These are phyloP conservation scores for Ophthalmolycus amberensis DNA, from an alignment of 2,113 vertebrate species.

Conservation along the genomic window DNA sequence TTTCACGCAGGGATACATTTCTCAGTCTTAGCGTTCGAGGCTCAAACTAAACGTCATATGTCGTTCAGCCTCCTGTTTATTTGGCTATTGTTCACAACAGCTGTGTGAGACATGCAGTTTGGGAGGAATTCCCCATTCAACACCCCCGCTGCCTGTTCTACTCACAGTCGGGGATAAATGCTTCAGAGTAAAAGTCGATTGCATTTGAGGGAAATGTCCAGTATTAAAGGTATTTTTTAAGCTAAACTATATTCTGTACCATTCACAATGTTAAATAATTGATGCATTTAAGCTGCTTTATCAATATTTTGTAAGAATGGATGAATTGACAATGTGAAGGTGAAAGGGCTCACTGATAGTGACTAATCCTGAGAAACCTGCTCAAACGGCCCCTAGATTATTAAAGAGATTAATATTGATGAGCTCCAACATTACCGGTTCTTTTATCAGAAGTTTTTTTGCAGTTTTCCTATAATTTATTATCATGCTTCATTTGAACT, in stretches of 20 bases:
- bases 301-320: neutral
- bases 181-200: neutral
- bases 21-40: slow-evolving; percentile 21
- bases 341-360: neutral
- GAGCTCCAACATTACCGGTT: too few relatives aligned
- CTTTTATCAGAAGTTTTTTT: too few relatives aligned
- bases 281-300: neutral
- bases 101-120: slow-evolving; percentile 11
- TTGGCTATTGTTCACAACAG: slow-evolving; percentile 36
- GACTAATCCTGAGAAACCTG: too few relatives aligned
- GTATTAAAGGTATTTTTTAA: neutral
- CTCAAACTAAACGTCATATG: slow-evolving; percentile 31
- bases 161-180: neutral
- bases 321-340: neutral
- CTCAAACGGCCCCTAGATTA: too few relatives aligned
- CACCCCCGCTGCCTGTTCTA: neutral
- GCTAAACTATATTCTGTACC: neutral
- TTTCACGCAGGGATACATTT: slow-evolving; percentile 49
- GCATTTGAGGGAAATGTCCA: neutral
- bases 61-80: slow-evolving; percentile 6
- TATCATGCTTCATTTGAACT: too few relatives aligned
- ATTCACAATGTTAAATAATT: neutral
- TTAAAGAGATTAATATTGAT: too few relatives aligned
- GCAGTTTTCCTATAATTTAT: too few relatives aligned
- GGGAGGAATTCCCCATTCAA: neutral